These are phyloP conservation scores for Sebastolobus alascanus DNA, from an alignment of 2,797 vertebrate genomes.

Conservation along the genomic window DNA sequence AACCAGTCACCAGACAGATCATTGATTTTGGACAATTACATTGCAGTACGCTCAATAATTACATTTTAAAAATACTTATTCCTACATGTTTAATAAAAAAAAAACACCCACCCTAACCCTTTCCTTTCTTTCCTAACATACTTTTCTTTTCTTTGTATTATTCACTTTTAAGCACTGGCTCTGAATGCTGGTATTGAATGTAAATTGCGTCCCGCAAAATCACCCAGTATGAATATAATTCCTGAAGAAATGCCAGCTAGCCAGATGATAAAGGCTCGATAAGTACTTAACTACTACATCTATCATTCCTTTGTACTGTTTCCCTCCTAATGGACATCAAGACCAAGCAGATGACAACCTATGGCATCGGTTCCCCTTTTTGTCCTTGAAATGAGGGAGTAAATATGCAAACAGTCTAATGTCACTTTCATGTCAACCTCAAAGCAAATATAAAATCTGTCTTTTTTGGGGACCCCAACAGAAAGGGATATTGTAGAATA, in stretches of 20 bases:
- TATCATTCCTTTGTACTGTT: conserved; percentile 6
- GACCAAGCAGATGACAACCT: not conserved
- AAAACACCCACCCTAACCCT: not conserved
- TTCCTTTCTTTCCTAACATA: not conserved
- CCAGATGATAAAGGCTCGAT: not conserved
- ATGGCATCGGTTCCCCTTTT: not conserved
- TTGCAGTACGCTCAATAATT: not conserved
- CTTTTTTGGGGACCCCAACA: not conserved
- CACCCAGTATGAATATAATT: not conserved
- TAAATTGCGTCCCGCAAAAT: not conserved
- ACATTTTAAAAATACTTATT: not conserved
- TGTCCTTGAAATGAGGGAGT: not conserved
- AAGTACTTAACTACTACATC: conserved; percentile 8
- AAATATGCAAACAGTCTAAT: not conserved
- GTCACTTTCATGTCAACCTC: not conserved
- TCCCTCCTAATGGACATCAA: not conserved
- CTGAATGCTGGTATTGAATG: not conserved
- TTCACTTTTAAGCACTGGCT: not conserved
- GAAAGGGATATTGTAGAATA: not conserved
- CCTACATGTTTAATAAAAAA: not conserved
- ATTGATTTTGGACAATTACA: not conserved
- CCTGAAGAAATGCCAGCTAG: not conserved
- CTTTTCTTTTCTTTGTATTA: not conserved
- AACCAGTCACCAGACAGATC: not conserved
- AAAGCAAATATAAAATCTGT: not conserved